Evolutionary conservation across 1,140 invertebrate genomes (phyloP).

Genomic region (Danaus melanippus): DNA sequence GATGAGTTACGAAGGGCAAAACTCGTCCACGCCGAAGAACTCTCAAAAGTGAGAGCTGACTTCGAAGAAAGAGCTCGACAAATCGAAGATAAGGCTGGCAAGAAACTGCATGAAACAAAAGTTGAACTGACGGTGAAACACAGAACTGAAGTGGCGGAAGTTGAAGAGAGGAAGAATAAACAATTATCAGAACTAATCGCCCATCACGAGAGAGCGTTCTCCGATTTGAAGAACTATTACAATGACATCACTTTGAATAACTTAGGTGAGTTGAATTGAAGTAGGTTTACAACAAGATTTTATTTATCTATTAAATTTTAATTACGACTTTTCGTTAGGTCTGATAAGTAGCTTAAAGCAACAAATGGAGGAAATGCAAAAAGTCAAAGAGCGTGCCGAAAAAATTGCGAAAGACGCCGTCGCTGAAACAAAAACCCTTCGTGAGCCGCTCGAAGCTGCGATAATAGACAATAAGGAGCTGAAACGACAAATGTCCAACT

Average conservation of each 20-base stretch:
- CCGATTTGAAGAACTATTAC: conserved; percentile 93
- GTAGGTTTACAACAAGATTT: too few species aligned
- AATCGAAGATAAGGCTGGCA: conserved; percentile 83
- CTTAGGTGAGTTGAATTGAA: conserved; percentile 68
- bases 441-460: conserved; percentile 79
- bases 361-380: conserved; percentile 88
- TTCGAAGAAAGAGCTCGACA: conserved; percentile 85
- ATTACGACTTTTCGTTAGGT: conserved; percentile 26
- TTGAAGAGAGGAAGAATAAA: conserved; percentile 91
- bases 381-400: conserved; percentile 83
- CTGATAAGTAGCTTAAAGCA: conserved; percentile 75
- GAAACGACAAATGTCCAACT: conserved; percentile 82
- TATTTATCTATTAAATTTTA: not conserved
- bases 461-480: conserved; percentile 78
- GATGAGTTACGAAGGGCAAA: conserved; percentile 59
- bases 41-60: conserved; percentile 77
- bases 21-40: conserved; percentile 70
- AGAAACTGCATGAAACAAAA: conserved; percentile 81
- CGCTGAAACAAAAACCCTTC: conserved; percentile 81
- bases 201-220: conserved; percentile 88
- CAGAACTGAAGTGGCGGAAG: conserved; percentile 84
- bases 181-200: conserved; percentile 86
- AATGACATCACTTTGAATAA: conserved; percentile 95
- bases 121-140: conserved; percentile 82
- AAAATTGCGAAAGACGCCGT: conserved; percentile 71